phyloP scores from a whole-genome alignment of 2,113 vertebrate genomes.

The Lethenteron camtschaticum region DNA sequence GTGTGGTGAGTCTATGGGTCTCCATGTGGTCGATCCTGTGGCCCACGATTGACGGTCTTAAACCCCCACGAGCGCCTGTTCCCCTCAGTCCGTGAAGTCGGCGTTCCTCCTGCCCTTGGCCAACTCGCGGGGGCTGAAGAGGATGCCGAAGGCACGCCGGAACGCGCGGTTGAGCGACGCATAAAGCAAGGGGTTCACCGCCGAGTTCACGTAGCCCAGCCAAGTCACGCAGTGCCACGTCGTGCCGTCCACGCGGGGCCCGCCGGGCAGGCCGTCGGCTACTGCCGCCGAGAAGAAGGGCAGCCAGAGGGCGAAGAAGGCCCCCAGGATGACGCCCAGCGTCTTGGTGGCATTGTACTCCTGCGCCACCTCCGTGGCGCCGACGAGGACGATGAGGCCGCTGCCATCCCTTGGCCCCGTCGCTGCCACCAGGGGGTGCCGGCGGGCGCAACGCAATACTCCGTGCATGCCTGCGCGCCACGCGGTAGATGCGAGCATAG shows the following conservation, averaged over 20 bases:
- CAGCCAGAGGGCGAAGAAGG: slow-evolving; percentile 96
- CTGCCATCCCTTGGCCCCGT: slow-evolving; percentile 44
- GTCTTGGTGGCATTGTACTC: slow-evolving; percentile 96
- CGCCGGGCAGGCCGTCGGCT: slow-evolving; percentile 37
- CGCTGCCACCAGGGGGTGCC: no score
- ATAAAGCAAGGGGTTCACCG: slow-evolving; percentile 92
- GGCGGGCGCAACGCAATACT: slow-evolving; percentile 30
- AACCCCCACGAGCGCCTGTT: no score
- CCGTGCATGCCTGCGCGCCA: slow-evolving; percentile 58
- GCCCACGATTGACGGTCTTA: no score
- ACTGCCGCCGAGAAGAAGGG: slow-evolving; percentile 90
- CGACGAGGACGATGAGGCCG: slow-evolving; percentile 25
- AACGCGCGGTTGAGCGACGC: slow-evolving; percentile 99
- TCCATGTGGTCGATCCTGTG: no score
- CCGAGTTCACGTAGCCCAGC: slow-evolving; percentile 98
- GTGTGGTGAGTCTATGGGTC: no score
- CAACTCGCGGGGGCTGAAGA: slow-evolving; percentile 64
- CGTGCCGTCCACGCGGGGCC: slow-evolving; percentile 30
- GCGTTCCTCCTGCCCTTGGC: no score
- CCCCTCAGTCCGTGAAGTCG: no score
- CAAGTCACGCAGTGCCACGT: slow-evolving; percentile 82
- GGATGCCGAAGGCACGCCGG: slow-evolving; percentile 95
- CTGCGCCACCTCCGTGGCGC: slow-evolving; percentile 68
- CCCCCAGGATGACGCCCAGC: slow-evolving; percentile 93
- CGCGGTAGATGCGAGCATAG: slow-evolving; percentile 88